Base-by-base conservation (phyloP, 1,140 invertebrate genomes). In the Armadillidium nasatum region DNA sequence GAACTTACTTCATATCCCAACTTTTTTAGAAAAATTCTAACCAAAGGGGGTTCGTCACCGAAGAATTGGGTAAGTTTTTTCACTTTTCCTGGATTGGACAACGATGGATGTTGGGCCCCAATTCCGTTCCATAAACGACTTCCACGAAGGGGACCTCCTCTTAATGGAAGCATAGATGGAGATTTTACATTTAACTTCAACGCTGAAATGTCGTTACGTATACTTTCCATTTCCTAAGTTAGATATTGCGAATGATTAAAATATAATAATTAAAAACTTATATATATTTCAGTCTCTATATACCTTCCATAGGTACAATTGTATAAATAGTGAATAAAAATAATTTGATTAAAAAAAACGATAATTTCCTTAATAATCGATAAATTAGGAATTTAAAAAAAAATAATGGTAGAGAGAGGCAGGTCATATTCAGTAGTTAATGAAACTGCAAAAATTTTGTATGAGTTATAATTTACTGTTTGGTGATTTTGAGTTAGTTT, bases 11-110 rank as follows among this genome's bases (percentile, higher is more conserved):
- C 94, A 87, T 96, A 97, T 80, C 94, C 94, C 76, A 97, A 88
- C 87, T 94, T 94, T 85, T 94, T 91, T 66, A 97, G 88, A 86
- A 96, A 96, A 23, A 96, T 87, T 84, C 93, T 88, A 83, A 97
- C 89, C 54, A 96, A 88, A 11, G 94, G 94, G 44, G 94, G 94
- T 83, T 97, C 94, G 84, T 94, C 92, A 11, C 94, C 94, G 86
- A 96, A 97, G 88, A 96, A 96, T 86, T 95, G 95, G 46, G 89
- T 93, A 66, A 94, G 87, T 79, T 93, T 91, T 83, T 92, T 92
- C 0, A 94, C 92, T 76, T 92, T 87, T 72, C 89, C 91, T 0
- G 94, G 94, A 86, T 95, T 95, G 33, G 93, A 87, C 22, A 88
- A 82, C 33, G 86, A 84, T 21, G 86, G 85, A n/a, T 86, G 82